A percentile compares a stretch with the other conserved stretches of the same genome.
Evolutionary conservation across 2,113 vertebrate genomes (phyloP).

Genomic region (Neolamprologus falcicula): DNA sequence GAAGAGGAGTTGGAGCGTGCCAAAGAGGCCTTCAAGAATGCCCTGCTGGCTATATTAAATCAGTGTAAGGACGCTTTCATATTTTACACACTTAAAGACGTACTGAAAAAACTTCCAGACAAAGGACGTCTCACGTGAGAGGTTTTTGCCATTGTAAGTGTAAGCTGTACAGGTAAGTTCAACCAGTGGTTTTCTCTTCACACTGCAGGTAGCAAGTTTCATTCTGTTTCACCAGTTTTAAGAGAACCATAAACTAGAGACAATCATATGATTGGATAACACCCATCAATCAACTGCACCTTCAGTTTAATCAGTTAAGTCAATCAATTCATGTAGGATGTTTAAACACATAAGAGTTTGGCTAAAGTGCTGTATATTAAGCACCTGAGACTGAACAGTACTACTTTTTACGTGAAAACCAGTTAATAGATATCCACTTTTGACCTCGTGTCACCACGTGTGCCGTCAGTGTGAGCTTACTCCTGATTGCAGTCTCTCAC

Average conservation of each 20-base stretch:
- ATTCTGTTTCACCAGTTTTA: neutral
- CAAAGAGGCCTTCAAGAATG: conserved; percentile 86
- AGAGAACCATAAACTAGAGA: neutral
- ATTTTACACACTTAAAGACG: neutral
- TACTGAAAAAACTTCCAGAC: neutral
- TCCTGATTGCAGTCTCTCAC: neutral
- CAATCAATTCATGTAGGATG: neutral
- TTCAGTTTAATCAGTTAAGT: neutral
- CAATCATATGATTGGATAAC: neutral
- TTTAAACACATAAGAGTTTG: neutral
- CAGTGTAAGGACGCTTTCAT: conserved; percentile 60
- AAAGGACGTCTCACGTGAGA: neutral
- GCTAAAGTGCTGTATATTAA: neutral
- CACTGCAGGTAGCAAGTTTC: neutral
- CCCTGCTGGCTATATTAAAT: conserved; percentile 82
- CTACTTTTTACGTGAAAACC: neutral
- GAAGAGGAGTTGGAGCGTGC: conserved; percentile 91
- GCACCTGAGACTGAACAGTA: neutral
- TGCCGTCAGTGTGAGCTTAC: neutral
- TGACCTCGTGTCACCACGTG: neutral
- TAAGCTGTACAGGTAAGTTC: neutral
- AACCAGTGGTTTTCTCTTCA: neutral
- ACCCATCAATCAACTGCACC: neutral
- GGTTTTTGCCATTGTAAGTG: neutral
- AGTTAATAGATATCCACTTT: neutral